Conservation (phyloP, 2,113 vertebrate genomes). For the Rafetus swinhoei region DNA sequence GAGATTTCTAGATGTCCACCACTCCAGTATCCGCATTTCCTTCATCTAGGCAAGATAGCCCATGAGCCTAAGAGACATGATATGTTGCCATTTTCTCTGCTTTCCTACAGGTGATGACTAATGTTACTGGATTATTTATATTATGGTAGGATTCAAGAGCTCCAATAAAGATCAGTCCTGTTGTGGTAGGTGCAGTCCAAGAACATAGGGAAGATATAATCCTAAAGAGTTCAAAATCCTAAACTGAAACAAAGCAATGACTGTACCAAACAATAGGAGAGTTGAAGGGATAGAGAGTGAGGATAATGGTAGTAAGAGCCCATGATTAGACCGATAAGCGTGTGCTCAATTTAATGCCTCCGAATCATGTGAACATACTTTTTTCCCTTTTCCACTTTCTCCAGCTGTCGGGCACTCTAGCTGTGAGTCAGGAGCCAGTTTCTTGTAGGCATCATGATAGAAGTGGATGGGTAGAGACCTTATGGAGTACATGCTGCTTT, state of each 20-base stretch:
- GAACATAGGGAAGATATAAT: background rate
- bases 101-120: background rate
- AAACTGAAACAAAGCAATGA: background rate
- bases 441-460: background rate
- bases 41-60: background rate
- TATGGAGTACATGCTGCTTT: background rate
- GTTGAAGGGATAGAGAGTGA: background rate
- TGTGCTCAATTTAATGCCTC: background rate
- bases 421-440: background rate
- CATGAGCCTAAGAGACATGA: background rate
- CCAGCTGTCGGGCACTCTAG: background rate
- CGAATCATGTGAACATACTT: background rate
- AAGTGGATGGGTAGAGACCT: background rate
- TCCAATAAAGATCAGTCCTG: background rate
- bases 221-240: background rate
- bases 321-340: background rate
- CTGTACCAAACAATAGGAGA: background rate
- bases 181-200: background rate
- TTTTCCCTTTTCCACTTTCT: background rate
- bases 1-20: fast-evolving
- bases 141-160: background rate
- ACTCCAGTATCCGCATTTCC: fast-evolving
- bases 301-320: background rate
- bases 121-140: background rate
- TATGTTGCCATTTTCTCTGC: fast-evolving